A percentile compares a stretch with the other conserved stretches of the same genome.
Conservation (phyloP, 53 echinoderm and acorn worm genomes). For the Echinometra lucunter region DNA sequence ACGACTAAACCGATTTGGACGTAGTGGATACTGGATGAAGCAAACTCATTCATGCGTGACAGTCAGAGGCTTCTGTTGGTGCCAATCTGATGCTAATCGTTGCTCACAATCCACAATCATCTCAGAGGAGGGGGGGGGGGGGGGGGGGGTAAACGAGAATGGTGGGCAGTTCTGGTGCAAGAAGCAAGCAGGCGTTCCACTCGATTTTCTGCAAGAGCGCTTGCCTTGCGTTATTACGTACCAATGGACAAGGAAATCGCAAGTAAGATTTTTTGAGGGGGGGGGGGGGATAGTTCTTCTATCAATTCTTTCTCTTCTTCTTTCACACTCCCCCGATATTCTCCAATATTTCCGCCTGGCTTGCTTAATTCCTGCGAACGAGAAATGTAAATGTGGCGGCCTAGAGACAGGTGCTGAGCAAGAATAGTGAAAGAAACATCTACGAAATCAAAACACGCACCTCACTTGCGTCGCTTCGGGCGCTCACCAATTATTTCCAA, state of each 20-base stretch:
- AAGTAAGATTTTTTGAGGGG: not conserved
- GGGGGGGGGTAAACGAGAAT: not conserved
- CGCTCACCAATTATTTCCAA: conserved; percentile 58
- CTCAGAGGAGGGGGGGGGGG: not conserved
- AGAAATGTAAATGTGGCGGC: conserved; percentile 64
- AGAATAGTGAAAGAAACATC: conserved; percentile 39
- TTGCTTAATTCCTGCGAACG: conserved; percentile 39
- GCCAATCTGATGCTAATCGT: conserved; percentile 49
- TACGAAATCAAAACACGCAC: conserved; percentile 54
- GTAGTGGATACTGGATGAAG: conserved; percentile 24
- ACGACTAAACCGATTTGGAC: conserved; percentile 42
- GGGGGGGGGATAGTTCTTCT: not conserved
- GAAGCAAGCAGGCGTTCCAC: conserved; percentile 46
- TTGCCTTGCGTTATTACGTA: conserved; percentile 56
- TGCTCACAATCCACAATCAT: conserved; percentile 3
- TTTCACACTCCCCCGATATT: conserved; percentile 41
- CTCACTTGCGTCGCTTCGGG: conserved; percentile 56
- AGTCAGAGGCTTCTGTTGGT: conserved; percentile 7
- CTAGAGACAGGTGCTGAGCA: conserved; percentile 49
- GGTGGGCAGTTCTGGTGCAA: conserved; percentile 14
- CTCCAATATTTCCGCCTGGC: conserved; percentile 43
- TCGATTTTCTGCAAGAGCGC: conserved; percentile 25
- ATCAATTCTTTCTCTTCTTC: conserved; percentile 25
- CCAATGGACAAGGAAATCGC: conserved; percentile 31
- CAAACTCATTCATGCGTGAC: not conserved